Conservation (phyloP, 2,888 invertebrate species). For the Marasmarcha lunaedactyla region DNA sequence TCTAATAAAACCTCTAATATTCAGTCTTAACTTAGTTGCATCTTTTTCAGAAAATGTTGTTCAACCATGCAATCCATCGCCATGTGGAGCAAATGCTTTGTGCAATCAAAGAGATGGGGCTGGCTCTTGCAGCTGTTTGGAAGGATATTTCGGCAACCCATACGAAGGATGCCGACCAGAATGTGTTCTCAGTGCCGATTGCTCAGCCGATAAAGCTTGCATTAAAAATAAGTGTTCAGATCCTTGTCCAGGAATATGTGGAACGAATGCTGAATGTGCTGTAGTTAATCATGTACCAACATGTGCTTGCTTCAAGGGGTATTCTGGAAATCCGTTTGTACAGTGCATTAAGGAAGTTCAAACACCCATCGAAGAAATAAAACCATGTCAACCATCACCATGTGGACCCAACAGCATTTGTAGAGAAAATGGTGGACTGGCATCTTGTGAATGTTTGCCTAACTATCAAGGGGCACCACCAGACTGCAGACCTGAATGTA, state of each 20-base stretch:
- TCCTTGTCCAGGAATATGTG: constrained; percentile 89
- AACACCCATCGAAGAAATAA: constrained; percentile 33
- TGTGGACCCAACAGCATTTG: constrained; percentile 85
- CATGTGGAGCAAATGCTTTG: constrained; percentile 87
- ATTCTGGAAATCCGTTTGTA: constrained; percentile 78
- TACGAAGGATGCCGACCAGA: constrained; percentile 89
- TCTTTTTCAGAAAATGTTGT: constrained; percentile 61
- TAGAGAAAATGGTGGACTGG: constrained; percentile 77
- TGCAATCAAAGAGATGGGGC: constrained; percentile 82
- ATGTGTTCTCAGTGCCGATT: constrained; percentile 88
- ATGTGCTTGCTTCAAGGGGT: constrained; percentile 81
- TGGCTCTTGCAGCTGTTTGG: constrained; percentile 83
- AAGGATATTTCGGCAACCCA: constrained; percentile 87
- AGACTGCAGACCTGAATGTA: constrained; percentile 81
- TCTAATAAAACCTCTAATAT: constrained; percentile 1
- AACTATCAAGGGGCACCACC: constrained; percentile 79
- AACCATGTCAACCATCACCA: constrained; percentile 81
- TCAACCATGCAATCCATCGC: constrained; percentile 87
- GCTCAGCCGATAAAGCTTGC: constrained; percentile 85
- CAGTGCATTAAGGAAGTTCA: constrained; percentile 38
- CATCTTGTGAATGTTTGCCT: constrained; percentile 79
- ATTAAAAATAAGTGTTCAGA: constrained; percentile 85
- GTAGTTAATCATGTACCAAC: constrained; percentile 90
- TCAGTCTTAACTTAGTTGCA: constrained; percentile 9
- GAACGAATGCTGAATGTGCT: constrained; percentile 83